phyloP scores from a whole-genome alignment of 2,888 invertebrate species.

The Dermolepida albohirtum region DNA sequence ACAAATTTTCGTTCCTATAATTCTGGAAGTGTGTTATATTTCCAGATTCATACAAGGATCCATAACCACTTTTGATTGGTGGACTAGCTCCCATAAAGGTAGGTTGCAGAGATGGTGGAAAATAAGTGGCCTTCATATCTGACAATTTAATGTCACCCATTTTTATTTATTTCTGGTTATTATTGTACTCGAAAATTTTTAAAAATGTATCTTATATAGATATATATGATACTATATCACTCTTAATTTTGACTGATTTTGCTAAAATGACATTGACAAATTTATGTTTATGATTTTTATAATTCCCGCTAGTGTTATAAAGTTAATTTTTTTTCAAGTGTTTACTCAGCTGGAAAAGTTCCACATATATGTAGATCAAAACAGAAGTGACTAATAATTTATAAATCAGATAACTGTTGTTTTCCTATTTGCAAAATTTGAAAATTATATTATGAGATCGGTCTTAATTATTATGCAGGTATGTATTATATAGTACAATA shows the following conservation, averaged over 20 bases:
- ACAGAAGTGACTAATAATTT: conserved; percentile 28
- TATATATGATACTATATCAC: conserved; percentile 2
- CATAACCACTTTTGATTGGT: conserved; percentile 57
- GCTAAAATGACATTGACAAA: conserved; percentile 24
- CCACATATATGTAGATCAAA: conserved; percentile 18
- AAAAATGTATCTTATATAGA: background rate
- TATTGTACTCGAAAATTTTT: conserved; percentile 21
- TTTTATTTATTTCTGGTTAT: conserved; percentile 40
- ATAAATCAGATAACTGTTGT: conserved; percentile 10
- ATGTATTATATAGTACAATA: background rate
- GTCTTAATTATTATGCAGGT: background rate
- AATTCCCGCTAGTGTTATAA: conserved; percentile 7
- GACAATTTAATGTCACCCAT: conserved; percentile 56
- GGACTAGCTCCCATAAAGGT: conserved; percentile 62
- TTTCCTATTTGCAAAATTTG: conserved; percentile 15
- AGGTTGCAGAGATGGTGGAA: conserved; percentile 60
- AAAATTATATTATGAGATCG: conserved; percentile 4
- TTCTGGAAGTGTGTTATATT: conserved; percentile 62
- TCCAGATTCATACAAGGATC: conserved; percentile 55
- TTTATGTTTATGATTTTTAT: background rate
- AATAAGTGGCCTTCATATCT: conserved; percentile 59
- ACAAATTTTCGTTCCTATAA: conserved; percentile 64
- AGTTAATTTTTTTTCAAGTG: background rate
- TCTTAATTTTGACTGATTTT: conserved; percentile 24
- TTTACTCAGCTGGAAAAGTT: conserved; percentile 10